Evolutionary conservation across 2,797 vertebrate species (phyloP).

Genomic region (Rallus crepitans): DNA sequence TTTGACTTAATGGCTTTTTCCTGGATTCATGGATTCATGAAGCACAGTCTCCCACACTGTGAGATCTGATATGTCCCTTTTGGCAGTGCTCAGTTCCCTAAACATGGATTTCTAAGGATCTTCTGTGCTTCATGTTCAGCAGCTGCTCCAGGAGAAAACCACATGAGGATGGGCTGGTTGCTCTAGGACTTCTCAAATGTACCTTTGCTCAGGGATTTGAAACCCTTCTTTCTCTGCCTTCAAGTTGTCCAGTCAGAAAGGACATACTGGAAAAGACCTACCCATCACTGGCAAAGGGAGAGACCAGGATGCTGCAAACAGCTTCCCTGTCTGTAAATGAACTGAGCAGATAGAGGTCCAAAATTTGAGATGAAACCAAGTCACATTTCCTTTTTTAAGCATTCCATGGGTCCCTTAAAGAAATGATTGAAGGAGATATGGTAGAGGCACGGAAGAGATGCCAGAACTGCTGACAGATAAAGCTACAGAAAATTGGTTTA

Average conservation of each 20-base stretch:
- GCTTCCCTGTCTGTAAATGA: background rate
- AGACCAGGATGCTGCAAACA: background rate
- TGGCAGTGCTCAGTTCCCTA: background rate
- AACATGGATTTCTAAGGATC: background rate
- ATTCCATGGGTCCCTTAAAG: background rate
- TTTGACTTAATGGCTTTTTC: background rate
- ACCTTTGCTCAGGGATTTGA: background rate
- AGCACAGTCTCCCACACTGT: background rate
- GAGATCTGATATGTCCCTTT: background rate
- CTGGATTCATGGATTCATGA: background rate
- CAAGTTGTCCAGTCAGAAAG: background rate
- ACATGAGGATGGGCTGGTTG: background rate
- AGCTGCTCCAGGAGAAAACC: background rate
- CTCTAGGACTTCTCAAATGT: background rate
- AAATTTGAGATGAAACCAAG: background rate
- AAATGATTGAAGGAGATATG: accelerated
- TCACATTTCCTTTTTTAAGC: background rate
- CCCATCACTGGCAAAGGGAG: background rate
- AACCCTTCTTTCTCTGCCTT: background rate
- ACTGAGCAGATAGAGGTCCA: background rate
- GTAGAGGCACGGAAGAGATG: background rate
- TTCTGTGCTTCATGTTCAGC: background rate
- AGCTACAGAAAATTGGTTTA: background rate
- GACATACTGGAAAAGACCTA: background rate
- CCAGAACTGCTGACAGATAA: background rate